Evolutionary conservation across 2,113 vertebrate genomes (phyloP).

Genomic region (Pogona vitticeps): DNA sequence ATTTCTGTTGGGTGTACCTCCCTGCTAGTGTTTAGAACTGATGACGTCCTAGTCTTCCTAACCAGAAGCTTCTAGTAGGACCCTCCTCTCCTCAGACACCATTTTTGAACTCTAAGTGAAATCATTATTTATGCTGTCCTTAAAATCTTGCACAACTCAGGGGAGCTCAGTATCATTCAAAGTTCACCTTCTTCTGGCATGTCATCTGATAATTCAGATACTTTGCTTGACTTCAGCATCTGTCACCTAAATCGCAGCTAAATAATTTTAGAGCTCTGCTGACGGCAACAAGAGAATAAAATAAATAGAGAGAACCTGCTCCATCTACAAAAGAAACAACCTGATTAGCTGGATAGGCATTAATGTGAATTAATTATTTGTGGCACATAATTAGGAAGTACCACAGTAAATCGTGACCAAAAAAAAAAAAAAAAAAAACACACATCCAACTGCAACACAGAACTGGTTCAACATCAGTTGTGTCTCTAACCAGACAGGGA

Average conservation of each 20-base stretch:
- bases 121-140: background rate
- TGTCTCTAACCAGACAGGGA: background rate
- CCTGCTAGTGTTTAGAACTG: background rate
- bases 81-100: background rate
- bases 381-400: conserved; percentile 28
- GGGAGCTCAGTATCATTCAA: conserved; percentile 26
- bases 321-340: conserved; percentile 37
- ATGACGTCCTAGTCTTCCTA: background rate
- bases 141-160: conserved; percentile 21
- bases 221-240: conserved; percentile 26
- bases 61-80: background rate
- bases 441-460: background rate
- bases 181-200: conserved; percentile 50
- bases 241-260: conserved; percentile 36
- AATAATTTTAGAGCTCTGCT: conserved; percentile 39
- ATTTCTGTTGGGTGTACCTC: background rate
- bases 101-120: conserved; percentile 5
- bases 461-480: background rate
- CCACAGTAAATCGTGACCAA: conserved; percentile 11
- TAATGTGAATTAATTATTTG: conserved; percentile 35
- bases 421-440: too few species aligned
- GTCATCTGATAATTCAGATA: conserved; percentile 36
- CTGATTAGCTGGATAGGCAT: conserved; percentile 33
- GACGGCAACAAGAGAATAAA: background rate
- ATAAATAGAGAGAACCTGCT: conserved; percentile 24